phyloP scores from a whole-genome alignment of 2,888 invertebrate genomes.

The Meiosimyza platycephala region DNA sequence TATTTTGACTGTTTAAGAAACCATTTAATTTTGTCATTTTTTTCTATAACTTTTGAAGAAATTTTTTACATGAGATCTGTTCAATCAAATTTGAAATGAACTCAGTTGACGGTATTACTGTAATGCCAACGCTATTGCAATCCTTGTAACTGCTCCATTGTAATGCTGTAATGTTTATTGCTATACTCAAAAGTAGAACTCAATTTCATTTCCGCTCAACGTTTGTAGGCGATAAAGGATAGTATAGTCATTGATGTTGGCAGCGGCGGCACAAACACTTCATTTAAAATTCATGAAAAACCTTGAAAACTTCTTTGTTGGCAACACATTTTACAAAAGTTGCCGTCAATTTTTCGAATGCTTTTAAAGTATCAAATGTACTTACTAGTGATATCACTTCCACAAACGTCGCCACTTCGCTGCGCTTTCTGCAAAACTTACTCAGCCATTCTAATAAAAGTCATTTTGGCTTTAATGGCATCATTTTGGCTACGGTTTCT shows the following conservation, averaged over 20 bases:
- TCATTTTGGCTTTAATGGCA: conserved; percentile 9
- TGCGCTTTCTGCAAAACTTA: background rate
- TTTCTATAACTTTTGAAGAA: too few relatives aligned
- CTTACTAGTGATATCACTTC: too few relatives aligned
- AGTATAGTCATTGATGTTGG: background rate
- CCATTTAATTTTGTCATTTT: too few relatives aligned
- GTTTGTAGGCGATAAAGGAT: background rate
- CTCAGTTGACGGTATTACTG: too few relatives aligned
- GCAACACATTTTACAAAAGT: background rate
- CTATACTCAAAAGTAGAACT: background rate
- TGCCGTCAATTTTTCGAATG: too few relatives aligned
- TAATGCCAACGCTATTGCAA: too few relatives aligned
- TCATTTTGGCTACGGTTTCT: background rate
- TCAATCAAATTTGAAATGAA: too few relatives aligned
- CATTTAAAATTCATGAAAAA: conserved; percentile 8
- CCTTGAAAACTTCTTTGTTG: conserved; percentile 1
- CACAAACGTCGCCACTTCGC: background rate
- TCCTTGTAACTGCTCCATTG: background rate
- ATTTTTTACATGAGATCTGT: too few relatives aligned
- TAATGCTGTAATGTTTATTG: conserved; percentile 1
- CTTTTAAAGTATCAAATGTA: too few relatives aligned
- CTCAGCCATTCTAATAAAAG: background rate
- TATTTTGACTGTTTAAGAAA: too few relatives aligned
- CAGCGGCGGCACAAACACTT: background rate
- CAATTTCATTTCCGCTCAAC: conserved; percentile 1